phyloP scores from a whole-genome alignment of 1,140 invertebrate genomes.

The Chrysoperla carnea region DNA sequence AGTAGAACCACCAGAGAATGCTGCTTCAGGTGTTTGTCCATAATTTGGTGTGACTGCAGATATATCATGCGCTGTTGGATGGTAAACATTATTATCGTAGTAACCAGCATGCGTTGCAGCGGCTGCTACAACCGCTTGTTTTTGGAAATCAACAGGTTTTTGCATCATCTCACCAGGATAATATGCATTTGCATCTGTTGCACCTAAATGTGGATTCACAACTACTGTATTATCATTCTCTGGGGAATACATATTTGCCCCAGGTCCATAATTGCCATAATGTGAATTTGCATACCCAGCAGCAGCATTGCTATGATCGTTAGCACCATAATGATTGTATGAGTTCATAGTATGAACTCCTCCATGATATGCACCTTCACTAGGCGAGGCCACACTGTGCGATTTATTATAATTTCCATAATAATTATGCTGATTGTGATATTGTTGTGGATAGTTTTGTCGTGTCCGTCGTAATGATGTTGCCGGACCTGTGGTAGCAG shows the following conservation, averaged over 20 bases:
- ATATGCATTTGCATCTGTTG: too few relatives aligned
- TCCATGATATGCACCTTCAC: too few relatives aligned
- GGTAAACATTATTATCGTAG: conserved; percentile 17
- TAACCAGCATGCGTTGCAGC: conserved; percentile 10
- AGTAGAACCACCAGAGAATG: conserved; percentile 8
- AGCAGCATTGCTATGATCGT: too few relatives aligned
- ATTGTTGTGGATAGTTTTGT: conserved; percentile 19
- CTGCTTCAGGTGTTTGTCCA: conserved; percentile 14
- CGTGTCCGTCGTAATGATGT: conserved; percentile 4
- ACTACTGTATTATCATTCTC: too few relatives aligned
- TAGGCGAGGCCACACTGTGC: too few relatives aligned
- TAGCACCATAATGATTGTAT: conserved; percentile 15
- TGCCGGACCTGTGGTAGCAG: background rate
- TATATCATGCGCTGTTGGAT: conserved; percentile 11
- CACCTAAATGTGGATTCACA: too few relatives aligned
- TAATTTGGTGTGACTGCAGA: conserved; percentile 19
- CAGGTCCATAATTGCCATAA: too few relatives aligned
- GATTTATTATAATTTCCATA: conserved; percentile 14
- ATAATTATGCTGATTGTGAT: conserved; percentile 21
- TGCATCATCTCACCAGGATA: conserved; percentile 7
- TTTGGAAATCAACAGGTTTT: conserved; percentile 11
- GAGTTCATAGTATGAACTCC: too few relatives aligned
- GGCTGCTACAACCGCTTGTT: conserved; percentile 1
- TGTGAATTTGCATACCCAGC: too few relatives aligned
- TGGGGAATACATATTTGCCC: too few relatives aligned